Base-by-base conservation (phyloP, 37 sponge, comb jelly and placozoan genomes). In the Geodia barretti region DNA sequence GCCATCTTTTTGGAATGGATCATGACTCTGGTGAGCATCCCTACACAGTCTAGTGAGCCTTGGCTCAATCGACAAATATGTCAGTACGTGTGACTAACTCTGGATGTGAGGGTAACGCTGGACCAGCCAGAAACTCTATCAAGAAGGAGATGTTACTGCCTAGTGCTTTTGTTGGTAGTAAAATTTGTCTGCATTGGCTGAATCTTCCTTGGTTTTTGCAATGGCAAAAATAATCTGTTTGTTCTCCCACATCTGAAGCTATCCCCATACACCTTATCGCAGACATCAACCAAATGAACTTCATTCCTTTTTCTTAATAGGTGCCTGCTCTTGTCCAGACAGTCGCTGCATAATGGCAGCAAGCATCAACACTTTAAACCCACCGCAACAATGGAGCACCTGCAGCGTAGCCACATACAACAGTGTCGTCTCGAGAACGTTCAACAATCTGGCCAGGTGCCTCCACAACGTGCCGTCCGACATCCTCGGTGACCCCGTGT, bases 1-100 rank as follows among this genome's bases (percentile, higher is more conserved):
- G 94, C 3, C 91, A 94, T 67, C 75, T 81, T 37, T 90, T 90
- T 38, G 73, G 80, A 70, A 89, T 94, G 84, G 8, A 39, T 29
- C 91, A 94, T 69, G 93, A 92, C 72, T 83, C 79, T 31, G 85
- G 54, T 47, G 7, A 47, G 54, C 14, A 47, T 47, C 7, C 14
- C 54, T 47, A 14, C 14, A n/a, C n/a, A n/a, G 7, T 47, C 54
- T 47, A 47, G 14, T 47, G 54, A 17, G 14, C 11, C 54, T 14
- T 47, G 14, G 11, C 7, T 47, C 54, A 47, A 7, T 47, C 54
- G 7, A 14, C 54, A 47, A 7, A 17, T 47, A 47, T 14, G 14
- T 47, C 11, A 7, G 14, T 47, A 14, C 54, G 7, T n/a, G n/a
- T n/a, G n/a, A n/a, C n/a, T n/a, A n/a, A n/a, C n/a, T n/a, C n/a